Conservation (phyloP, 2,888 invertebrate species). For the Clunio marinus region DNA sequence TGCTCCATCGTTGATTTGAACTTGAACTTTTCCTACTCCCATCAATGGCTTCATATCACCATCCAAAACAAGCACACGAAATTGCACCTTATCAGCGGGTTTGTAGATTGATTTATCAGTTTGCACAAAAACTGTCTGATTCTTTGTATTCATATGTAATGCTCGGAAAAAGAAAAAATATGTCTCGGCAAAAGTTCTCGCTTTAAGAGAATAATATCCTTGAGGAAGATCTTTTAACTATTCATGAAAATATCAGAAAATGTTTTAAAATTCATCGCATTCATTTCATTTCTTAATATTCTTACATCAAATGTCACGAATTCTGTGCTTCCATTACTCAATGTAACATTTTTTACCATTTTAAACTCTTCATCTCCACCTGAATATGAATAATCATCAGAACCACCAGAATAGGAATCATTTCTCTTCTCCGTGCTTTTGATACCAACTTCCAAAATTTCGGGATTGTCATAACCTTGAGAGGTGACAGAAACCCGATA, state of each 20-base stretch:
- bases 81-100: slow-evolving; percentile 71
- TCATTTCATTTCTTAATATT: too few species aligned
- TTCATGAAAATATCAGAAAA: background rate
- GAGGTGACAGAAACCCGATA: slow-evolving; percentile 75
- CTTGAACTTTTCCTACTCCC: background rate
- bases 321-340: slow-evolving; percentile 67
- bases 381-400: too few species aligned
- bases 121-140: slow-evolving; percentile 70
- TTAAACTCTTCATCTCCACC: too few species aligned
- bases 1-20: slow-evolving; percentile 54
- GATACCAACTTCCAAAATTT: slow-evolving; percentile 66
- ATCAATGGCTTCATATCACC: slow-evolving; percentile 61
- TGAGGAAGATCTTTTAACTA: slow-evolving; percentile 9
- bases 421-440: slow-evolving; percentile 64
- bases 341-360: too few species aligned
- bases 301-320: slow-evolving; percentile 67
- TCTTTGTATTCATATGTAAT: slow-evolving; percentile 17
- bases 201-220: background rate
- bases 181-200: background rate
- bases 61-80: slow-evolving; percentile 69
- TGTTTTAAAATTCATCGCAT: too few species aligned
- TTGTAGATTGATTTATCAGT: slow-evolving; percentile 84
- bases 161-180: background rate
- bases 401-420: too few species aligned
- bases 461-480: slow-evolving; percentile 56